A percentile compares a stretch with the other conserved stretches of the same genome.
These are phyloP conservation scores for Tortricodes alternella DNA, from an alignment of 2,888 invertebrate species.

Conservation along the genomic window DNA sequence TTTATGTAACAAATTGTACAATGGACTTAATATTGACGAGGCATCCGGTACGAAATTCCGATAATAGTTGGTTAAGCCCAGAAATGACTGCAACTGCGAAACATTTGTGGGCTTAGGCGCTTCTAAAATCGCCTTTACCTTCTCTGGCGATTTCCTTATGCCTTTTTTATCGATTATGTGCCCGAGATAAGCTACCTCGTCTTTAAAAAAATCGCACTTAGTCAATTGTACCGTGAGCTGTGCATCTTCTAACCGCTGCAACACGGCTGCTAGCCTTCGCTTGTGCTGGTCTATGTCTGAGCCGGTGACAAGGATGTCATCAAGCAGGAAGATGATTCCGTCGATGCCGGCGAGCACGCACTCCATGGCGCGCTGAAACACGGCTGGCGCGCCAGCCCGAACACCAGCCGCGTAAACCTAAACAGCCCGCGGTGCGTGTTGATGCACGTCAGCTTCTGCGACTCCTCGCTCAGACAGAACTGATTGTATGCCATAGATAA, in stretches of 20 bases:
- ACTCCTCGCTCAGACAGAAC: background rate
- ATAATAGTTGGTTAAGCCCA: conserved; percentile 17
- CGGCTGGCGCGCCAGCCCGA: conserved; percentile 18
- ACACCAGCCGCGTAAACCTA: conserved; percentile 14
- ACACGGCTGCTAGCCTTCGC: conserved; percentile 2
- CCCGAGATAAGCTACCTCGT: conserved; percentile 10
- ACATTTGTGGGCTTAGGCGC: conserved; percentile 3
- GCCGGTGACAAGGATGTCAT: conserved; percentile 17
- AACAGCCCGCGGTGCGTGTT: conserved; percentile 20
- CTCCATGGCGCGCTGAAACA: conserved; percentile 26
- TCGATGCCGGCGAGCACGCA: conserved; percentile 19
- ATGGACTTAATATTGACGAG: conserved; percentile 15
- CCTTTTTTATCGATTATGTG: conserved; percentile 15
- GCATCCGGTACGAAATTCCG: conserved; percentile 5
- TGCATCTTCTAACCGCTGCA: conserved; percentile 21
- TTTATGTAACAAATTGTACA: conserved; percentile 31
- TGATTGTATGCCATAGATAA: conserved; percentile 15
- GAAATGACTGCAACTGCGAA: conserved; percentile 17
- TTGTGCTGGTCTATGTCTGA: background rate
- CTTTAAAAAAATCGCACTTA: conserved; percentile 18
- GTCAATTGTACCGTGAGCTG: conserved; percentile 8
- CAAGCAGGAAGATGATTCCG: conserved; percentile 13
- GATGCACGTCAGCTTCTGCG: conserved; percentile 4
- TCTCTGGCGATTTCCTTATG: conserved; percentile 3
- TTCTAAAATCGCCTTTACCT: conserved; percentile 13